Base-by-base conservation (phyloP, 1,140 invertebrate genomes). In the Achroia grisella region DNA sequence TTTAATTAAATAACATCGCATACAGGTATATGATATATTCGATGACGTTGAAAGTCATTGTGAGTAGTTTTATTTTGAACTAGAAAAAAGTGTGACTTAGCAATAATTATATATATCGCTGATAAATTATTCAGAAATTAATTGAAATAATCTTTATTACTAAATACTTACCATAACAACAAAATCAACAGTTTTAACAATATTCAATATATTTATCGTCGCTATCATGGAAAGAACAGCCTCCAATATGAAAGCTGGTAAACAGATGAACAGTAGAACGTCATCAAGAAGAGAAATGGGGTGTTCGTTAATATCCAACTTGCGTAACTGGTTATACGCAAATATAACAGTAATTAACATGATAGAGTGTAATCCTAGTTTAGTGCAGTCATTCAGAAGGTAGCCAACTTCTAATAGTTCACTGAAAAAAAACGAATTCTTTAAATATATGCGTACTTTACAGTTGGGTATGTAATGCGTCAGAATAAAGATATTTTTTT, bases 171-270 rank as follows among this genome's bases (percentile, higher is more conserved):
- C 89, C 86, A 90, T 88, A 1, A 91, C 50, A 10, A 86, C 37
- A 15, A 88, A 82, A 23, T 86, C 85, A 15, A 87, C 66, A 4
- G 89, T 86, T 35, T 85, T 86, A 10, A 89, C 56, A 15, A 87
- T 77, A 52, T 89, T 88, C 4, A 75, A 45, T 32, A 87, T 82
- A 8, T 78, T 78, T 17, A 91, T 76, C 2, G 90, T 89, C 2
- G 92, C 90, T 1, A 91, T 76, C 44, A 93, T 76, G 39, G 88
- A 91, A 44, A 93, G 88, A 23, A 90, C 88, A 0, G 88, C 89
- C 48, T 92, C 90, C 44, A 93, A 82, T 65, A 93, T 92, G 74
- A 92, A 93, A 13, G 91, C 91, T 0, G 92, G 92, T 10, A 93
- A 79, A 57, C 91, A 92, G 28, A 93, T 89, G 54, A 92, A 91